Conservation (phyloP, 2,113 vertebrate genomes). For the Leptobrachium ailaonicum region DNA sequence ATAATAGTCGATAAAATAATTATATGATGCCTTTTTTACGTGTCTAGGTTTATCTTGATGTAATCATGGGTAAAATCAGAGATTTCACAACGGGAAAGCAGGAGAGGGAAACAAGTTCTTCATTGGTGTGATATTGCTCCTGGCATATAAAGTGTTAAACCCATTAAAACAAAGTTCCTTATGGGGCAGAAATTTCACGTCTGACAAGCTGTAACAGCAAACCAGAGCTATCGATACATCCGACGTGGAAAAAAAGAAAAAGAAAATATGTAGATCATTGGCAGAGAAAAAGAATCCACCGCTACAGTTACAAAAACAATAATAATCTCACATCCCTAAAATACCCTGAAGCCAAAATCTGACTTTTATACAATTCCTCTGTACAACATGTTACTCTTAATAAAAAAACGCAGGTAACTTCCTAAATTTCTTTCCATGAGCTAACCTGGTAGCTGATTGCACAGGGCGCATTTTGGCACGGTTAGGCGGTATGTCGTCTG, state of each 20-base stretch:
- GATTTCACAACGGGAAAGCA: no score
- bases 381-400: neutral
- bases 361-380: neutral
- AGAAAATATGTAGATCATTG: slow-evolving; percentile 6
- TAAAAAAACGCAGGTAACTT: slow-evolving; percentile 8
- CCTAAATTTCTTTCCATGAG: slow-evolving; percentile 25
- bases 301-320: slow-evolving; percentile 22
- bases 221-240: neutral
- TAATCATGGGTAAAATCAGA: no score
- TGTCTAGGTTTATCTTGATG: no score
- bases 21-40: no score
- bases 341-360: slow-evolving; percentile 1
- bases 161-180: neutral
- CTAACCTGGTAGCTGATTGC: slow-evolving; percentile 2
- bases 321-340: slow-evolving; percentile 1
- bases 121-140: no score
- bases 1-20: no score
- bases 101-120: no score
- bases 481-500: slow-evolving; percentile 36
- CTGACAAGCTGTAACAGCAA: slow-evolving; percentile 6
- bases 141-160: neutral
- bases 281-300: slow-evolving; percentile 7
- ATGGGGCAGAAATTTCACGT: neutral
- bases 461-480: neutral
- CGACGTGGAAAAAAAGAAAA: neutral